These are phyloP conservation scores for Mus spicilegus DNA, from an alignment of 2,113 vertebrate species.

Conservation along the genomic window DNA sequence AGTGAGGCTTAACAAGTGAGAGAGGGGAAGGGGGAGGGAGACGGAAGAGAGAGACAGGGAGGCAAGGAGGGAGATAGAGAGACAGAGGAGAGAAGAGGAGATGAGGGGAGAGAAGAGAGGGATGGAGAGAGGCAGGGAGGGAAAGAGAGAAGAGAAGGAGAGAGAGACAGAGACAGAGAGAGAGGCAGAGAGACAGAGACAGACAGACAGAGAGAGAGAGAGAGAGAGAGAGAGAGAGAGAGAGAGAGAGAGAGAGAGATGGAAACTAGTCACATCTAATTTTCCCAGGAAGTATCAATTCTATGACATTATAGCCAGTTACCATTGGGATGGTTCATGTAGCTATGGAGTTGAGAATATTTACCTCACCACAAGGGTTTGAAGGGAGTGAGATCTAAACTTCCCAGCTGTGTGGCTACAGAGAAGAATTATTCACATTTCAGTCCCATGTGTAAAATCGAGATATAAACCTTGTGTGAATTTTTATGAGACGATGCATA, in stretches of 20 bases:
- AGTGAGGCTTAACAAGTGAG: neutral
- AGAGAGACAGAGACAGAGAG: neutral
- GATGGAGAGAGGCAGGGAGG: too few relatives aligned
- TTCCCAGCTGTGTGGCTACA: neutral
- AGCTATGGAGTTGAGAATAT: neutral
- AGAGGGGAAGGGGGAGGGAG: neutral
- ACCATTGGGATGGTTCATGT: neutral
- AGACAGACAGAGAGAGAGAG: too few relatives aligned
- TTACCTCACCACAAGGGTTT: neutral
- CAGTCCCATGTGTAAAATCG: neutral
- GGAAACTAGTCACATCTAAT: neutral
- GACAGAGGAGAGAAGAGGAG: too few relatives aligned
- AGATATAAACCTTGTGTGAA: neutral
- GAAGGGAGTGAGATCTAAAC: neutral
- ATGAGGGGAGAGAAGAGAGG: too few relatives aligned
- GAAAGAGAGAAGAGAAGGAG: too few relatives aligned
- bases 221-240: too few relatives aligned
- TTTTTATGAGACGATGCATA: neutral
- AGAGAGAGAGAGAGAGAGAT: neutral
- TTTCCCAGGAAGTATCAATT: slow-evolving; percentile 4
- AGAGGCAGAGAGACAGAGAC: too few relatives aligned
- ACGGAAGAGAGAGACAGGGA: neutral
- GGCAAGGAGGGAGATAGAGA: neutral
- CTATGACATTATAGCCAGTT: neutral
- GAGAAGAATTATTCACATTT: neutral